Base-by-base conservation (phyloP, 2,797 vertebrate genomes). In the Garrulus glandarius region DNA sequence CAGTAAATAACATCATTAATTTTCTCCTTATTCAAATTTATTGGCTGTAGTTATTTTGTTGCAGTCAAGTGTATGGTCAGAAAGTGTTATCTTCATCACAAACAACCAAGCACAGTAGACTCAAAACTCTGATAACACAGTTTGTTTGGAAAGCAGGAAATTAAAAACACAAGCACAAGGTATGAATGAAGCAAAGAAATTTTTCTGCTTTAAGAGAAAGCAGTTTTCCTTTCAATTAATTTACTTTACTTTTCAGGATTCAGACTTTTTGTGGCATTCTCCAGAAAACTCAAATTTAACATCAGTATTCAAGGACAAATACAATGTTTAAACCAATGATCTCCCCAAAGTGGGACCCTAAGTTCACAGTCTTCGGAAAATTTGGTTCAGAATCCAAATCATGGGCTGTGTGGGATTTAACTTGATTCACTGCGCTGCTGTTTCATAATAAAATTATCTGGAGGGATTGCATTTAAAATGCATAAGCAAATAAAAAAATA, bases 1-100 rank as follows among this genome's bases (percentile, higher is more conserved):
- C 24, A 85, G 81, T 78, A 94, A 96, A 92, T 83, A 94, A 90
- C 64, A 46, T 78, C 7, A 69, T 90, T 93, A 86, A 92, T 93
- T 70, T 81, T 90, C 60, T 84, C 59, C 50, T 91, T 78, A 71
- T 67, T 86, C 41, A 86, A 71, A 81, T 89, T 55, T 86, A 78
- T 83, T 80, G 20, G 34, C 75, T 71, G 83, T 47, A 85, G 50
- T 52, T 89, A 86, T 34, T 87, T 93, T 55, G 61, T 55, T 59
- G 59, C 57, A 87, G 72, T 29, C 57, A 89, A 61, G 43, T 55
- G 34, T 44, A 22, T 0, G 7, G 65, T 63, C 79, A 82, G 37
- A 55, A 92, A 49, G 27, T 17, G 21, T 78, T 87, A 84, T 52
- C 56, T 91, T 86, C 47, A 90, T 29, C 55, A 78, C 61, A 84